A percentile compares a stretch with the other conserved stretches of the same genome.
Conservation (phyloP, 2,113 vertebrate genomes). For the Galemys pyrenaicus region DNA sequence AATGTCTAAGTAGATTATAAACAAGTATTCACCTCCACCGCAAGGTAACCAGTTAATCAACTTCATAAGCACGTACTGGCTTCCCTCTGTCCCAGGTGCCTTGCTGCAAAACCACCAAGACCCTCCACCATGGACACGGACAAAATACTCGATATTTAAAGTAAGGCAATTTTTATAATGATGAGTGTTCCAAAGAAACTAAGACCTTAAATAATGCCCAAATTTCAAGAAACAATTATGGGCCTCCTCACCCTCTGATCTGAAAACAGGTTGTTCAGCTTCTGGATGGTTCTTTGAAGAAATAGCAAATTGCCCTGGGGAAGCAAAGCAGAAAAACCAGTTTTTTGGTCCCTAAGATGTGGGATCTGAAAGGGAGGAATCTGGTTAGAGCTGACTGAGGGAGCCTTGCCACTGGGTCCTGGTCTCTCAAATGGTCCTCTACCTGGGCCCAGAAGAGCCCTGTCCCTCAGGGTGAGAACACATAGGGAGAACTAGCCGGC, state of each 20-base stretch:
- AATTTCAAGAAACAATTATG: background rate
- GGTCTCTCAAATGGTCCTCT: background rate
- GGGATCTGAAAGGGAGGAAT: background rate
- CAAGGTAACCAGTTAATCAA: background rate
- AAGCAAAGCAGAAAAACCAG: constrained; percentile 71
- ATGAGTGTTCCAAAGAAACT: background rate
- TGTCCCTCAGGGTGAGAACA: background rate
- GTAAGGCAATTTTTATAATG: background rate
- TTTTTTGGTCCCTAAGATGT: background rate
- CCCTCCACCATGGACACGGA: background rate
- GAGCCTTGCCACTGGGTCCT: background rate
- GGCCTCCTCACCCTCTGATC: background rate
- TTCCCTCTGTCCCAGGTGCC: no score
- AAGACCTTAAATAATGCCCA: no score
- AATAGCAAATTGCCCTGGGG: constrained; percentile 45
- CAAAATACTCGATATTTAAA: rapidly evolving
- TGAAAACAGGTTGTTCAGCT: constrained; percentile 3
- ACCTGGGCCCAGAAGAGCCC: background rate
- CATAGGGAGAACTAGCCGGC: background rate
- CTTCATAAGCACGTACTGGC: background rate
- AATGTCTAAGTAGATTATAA: background rate
- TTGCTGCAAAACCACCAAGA: no score
- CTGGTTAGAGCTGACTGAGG: background rate
- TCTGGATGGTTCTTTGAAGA: constrained; percentile 35
- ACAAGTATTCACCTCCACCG: background rate